Evolutionary conservation across 2,888 invertebrate species (phyloP), one percentile per base, ranked within the genome.

Genomic region (Agrenia bidenticulata): DNA sequence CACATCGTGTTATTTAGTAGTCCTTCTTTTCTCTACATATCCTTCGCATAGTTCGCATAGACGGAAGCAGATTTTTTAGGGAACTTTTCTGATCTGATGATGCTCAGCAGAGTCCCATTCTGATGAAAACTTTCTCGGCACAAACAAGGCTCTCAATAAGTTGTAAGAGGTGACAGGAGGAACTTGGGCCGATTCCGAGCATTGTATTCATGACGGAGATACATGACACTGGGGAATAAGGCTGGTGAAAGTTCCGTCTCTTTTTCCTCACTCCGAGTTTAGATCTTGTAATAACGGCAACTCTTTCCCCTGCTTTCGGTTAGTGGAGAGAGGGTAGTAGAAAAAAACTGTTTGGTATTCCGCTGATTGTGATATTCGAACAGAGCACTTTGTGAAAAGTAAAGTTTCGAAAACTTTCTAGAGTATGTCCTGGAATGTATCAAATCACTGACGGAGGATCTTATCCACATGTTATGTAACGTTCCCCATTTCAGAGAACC

Each of bases 131-230:
- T 45, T 45, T 15, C 45, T 45, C 19, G 51, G 24, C 51, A 51
- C 21, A 51, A 51, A 51, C 13, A 24, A 23, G n/a, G 39, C 15
- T 45, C 51, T 51, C 24, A 45, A 45, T 45, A 45, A 45, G 17
- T 45, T 45, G 45, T 45, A 15, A 5, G 19, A 45, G 19, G 45
- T 45, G 45, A 45, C 45, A 45, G n/a, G 17, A 19, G 19, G 45
- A 45, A 45, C 17, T 51, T 51, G 51, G 51, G 4, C 51, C 51
- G 24, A 4, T 51, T 51, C 7, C 19, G 51, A 23, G 7, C 51
- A 51, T 57, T 57, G 57, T 57, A 57, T 57, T 57, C 57, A 57
- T 37, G 57, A 57, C 23, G 57, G 39, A 57, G 41, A 57, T 24
- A 51, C 51, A 51, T 51, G 9, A 51, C 51, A 23, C 51, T 11